Evolutionary conservation across 1,140 invertebrate genomes (phyloP), one percentile per base, ranked within the genome.

Genomic region (Caerostris darwini): DNA sequence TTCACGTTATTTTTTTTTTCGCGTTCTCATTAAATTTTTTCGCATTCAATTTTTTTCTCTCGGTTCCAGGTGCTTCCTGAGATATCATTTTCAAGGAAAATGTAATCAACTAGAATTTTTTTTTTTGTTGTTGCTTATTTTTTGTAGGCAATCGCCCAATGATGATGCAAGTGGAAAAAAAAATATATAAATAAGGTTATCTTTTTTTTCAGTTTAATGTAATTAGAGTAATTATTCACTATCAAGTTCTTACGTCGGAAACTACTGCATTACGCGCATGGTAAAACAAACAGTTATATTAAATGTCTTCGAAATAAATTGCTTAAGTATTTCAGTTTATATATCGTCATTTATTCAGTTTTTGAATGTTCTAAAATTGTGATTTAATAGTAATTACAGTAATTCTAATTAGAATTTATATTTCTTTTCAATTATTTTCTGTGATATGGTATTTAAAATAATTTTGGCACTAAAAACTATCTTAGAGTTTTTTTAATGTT

Each of bases 51-150:
- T 83, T n/a, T 83, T 83, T 54, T 83, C 7, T 57, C 82, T 58
- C 82, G 56, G 50, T 58, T 57, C 53, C 81, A 57, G n/a, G 56
- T 34, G 69, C 34, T 50, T 77, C 69, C 19, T 6, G 56, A 83
- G 7, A 83, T 83, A 83, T 83, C 82, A 83, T 83, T 83, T 83
- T 83, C 82, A 58, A 6, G 54, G n/a, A 58, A 54, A 17, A 83
- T 57, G 17, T 83, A 83, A 83, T 83, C 82, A 57, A 57, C 54
- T 83, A n/a, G 50, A 53, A 82, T 82, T 69, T 82, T 82, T n/a
- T n/a, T n/a, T n/a, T n/a, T n/a, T n/a, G n/a, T n/a, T 77, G 8
- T 77, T 77, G 4, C 71, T 34, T 34, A 34, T 34, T 34, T 34
- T 34, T 34, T 34, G 34, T 34, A 34, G 34, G 14, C 17, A 17